Evolutionary conservation across 2,797 vertebrate genomes (phyloP).

Genomic region (Neosilurus mollespiculum): DNA sequence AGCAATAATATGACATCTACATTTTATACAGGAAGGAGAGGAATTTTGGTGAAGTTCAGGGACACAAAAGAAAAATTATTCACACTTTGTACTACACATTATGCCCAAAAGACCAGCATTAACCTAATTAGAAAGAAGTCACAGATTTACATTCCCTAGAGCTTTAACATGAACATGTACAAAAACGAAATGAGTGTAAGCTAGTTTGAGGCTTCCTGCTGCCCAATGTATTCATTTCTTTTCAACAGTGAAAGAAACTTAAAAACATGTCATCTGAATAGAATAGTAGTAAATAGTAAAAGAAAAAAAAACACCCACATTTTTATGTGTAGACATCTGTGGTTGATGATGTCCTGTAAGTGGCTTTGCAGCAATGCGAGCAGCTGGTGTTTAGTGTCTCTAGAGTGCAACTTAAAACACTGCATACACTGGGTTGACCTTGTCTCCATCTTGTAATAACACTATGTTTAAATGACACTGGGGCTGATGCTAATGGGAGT

Average conservation of each 20-base stretch:
- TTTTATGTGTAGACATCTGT: not conserved
- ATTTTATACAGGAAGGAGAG: not conserved
- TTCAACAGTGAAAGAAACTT: not conserved
- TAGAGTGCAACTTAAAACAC: constrained; percentile 11
- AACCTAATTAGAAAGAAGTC: constrained; percentile 20
- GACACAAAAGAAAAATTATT: constrained; percentile 4
- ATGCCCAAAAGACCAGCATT: constrained; percentile 10
- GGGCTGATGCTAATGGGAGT: not conserved
- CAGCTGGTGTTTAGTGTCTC: not conserved
- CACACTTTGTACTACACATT: not conserved
- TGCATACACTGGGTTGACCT: not conserved
- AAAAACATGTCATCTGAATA: not conserved
- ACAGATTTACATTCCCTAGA: constrained; percentile 3
- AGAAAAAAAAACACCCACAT: not conserved
- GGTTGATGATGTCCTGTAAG: constrained; percentile 3
- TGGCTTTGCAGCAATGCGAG: constrained; percentile 17
- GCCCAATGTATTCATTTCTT: not conserved
- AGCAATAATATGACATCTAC: not conserved
- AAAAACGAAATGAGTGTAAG: not conserved
- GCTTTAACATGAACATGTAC: not conserved
- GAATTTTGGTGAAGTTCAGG: not conserved
- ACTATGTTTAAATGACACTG: constrained; percentile 26
- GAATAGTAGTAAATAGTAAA: no score
- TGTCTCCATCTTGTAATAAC: constrained; percentile 28
- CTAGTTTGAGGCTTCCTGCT: not conserved